Base-by-base conservation (phyloP, 2,888 invertebrate species). In the Drosophila rellima region DNA sequence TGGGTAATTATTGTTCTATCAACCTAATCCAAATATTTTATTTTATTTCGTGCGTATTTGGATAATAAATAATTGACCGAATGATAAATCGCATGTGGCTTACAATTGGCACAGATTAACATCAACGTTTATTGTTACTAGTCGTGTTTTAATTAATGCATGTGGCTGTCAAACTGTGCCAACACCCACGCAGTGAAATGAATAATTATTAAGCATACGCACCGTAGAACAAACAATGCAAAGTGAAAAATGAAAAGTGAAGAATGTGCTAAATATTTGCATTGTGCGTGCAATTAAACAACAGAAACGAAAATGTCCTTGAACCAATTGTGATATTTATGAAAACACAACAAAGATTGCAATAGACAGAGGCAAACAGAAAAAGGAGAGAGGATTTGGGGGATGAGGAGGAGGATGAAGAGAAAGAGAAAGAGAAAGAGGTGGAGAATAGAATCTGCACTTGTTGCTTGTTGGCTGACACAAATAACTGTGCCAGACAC, bases 171-270 rank as follows among this genome's bases (percentile, higher is more conserved):
- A 60, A 73, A 72, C 68, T 61, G 68, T 68, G 68, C 45, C n/a
- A 31, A 10, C 39, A 52, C 59, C 70, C 64, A 74, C 75, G 65
- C 62, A 18, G 56, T 23, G 35, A 40, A 56, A 40, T 67, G 64
- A 77, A 66, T 82, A 61, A 66, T 47, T 54, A 80, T 70, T 70
- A 88, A 73, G 83, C 77, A 82, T 88, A 88, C 82, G 88, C 83
- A 48, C 44, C 77, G 78, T 66, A 67, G 26, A 51, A 31, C 75
- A 74, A 78, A 70, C 56, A 62, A 56, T 18, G 26, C 52, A 39
- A 48, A 39, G 15, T 39, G 47, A 37, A 45, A 45, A 33, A 31
- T 26, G 57, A 15, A 31, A 68, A 72, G 45, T 37, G 35, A 39
- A 55, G 33, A 57, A 69, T 69, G 37, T 37, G 54, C 44, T 51